Evolutionary conservation across 1,140 invertebrate genomes (phyloP).

Genomic region (Aphaenogaster floridana): DNA sequence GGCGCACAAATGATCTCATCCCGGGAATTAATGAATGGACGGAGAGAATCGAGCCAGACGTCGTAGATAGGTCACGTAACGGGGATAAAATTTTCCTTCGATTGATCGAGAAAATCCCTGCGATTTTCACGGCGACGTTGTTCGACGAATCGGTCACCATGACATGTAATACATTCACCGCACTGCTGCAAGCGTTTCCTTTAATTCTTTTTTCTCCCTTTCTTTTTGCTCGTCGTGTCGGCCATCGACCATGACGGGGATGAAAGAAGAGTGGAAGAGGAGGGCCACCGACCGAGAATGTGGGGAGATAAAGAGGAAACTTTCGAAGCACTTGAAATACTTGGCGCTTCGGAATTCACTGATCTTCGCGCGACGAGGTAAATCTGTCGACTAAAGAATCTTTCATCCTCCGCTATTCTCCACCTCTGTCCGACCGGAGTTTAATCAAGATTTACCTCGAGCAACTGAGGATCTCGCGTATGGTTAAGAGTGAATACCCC

Average conservation of each 20-base stretch:
- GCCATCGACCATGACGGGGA: slow-evolving; percentile 39
- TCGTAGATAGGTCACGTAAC: slow-evolving; percentile 7
- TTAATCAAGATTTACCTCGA: slow-evolving; percentile 72
- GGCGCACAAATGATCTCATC: slow-evolving; percentile 38
- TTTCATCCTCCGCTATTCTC: slow-evolving; percentile 56
- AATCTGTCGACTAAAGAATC: slow-evolving; percentile 69
- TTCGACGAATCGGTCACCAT: slow-evolving; percentile 49
- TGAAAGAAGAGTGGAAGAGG: neutral
- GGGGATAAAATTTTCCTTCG: slow-evolving; percentile 45
- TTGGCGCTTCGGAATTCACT: slow-evolving; percentile 71
- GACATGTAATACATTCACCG: slow-evolving; percentile 63
- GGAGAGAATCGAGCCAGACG: slow-evolving; percentile 18
- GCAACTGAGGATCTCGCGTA: slow-evolving; percentile 18
- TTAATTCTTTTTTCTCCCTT: slow-evolving; percentile 66
- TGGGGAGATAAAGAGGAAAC: slow-evolving; percentile 65
- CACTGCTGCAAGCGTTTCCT: slow-evolving; percentile 68
- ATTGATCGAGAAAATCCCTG: slow-evolving; percentile 29
- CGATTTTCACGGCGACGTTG: slow-evolving; percentile 9
- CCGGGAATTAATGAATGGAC: slow-evolving; percentile 53
- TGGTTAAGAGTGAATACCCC: neutral
- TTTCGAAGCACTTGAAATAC: slow-evolving; percentile 73
- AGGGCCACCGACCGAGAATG: slow-evolving; percentile 33
- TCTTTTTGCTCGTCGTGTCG: neutral
- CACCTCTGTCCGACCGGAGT: slow-evolving; percentile 28
- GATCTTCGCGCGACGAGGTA: slow-evolving; percentile 67